Evolutionary conservation across 2,888 invertebrate genomes (phyloP), one percentile per base, ranked within the genome.

Genomic region (Lasiommata megera): DNA sequence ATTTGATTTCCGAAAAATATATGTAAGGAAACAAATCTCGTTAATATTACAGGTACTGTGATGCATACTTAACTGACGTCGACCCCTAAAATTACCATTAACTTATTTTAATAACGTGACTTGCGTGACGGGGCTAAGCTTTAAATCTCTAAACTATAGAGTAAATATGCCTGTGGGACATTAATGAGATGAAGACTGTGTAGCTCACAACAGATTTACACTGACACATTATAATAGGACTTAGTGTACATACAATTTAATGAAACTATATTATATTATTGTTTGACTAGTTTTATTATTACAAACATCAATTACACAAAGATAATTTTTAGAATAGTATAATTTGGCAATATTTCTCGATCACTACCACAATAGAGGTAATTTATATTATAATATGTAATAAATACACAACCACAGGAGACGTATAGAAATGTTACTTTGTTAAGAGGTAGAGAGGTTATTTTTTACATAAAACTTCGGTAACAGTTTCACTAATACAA

Each of bases 201-300:
- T 23, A 23, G 23, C 23, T 3, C 23, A 23, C 23, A 23, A 23
- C 23, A 5, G 23, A n/a, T 28, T 3, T 28, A 3, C 28, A 28
- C 28, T 28, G 28, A 7, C 7, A 28, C 28, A 28, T 28, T 28
- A 28, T 28, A 28, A 28, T 28, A 28, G 3, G 28, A 28, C 7
- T 28, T 3, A 28, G 7, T 28, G 28, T 28, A 28, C 28, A 3
- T 28, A 28, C 28, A 28, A 3, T 28, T n/a, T n/a, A 53, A 53
- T 53, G 11, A 53, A 53, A 53, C 36, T 31, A 34, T 17, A 28
- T 29, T n/a, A 34, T 7, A 44, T 14, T 14, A 36, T 14, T 11
- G 63, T 69, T 64, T 88, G 88, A 88, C 88, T 88, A 88, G 88
- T 80, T 82, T 82, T 84, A 82, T 84, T 82, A 66, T 70, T 66